Percentiles rank a stretch among this genome's conserved stretches.
These are phyloP conservation scores for Aleiodes testaceus DNA, from an alignment of 2,888 invertebrate species.

Conservation along the genomic window DNA sequence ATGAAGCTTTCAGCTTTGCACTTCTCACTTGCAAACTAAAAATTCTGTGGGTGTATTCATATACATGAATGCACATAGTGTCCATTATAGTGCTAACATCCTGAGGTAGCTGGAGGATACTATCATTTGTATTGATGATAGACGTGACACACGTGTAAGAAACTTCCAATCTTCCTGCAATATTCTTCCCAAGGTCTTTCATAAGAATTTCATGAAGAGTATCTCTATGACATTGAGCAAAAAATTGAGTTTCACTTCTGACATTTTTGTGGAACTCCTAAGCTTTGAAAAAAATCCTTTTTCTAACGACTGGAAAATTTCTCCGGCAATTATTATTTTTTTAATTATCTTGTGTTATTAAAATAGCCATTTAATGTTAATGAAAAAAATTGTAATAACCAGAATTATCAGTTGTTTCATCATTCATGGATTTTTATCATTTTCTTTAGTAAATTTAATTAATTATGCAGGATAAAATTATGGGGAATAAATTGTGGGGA, in stretches of 20 bases:
- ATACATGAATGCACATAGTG: neutral
- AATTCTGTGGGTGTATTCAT: neutral
- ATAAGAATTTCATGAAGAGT: conserved; percentile 14
- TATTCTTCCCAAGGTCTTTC: conserved; percentile 4
- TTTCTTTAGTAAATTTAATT: no score
- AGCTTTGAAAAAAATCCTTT: neutral
- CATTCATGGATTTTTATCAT: no score
- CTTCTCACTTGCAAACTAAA: neutral
- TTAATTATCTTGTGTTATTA: no score
- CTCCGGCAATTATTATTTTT: no score
- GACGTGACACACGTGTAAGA: no score
- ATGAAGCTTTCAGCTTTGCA: conserved; percentile 19
- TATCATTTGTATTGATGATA: conserved; percentile 17
- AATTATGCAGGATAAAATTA: no score
- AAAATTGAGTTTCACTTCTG: neutral
- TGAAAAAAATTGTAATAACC: no score
- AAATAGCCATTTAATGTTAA: no score
- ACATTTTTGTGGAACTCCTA: conserved; percentile 25
- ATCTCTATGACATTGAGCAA: neutral
- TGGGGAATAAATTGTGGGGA: no score
- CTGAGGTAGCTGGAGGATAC: neutral
- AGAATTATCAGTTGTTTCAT: no score
- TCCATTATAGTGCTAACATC: conserved; percentile 1
- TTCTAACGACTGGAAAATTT: no score
- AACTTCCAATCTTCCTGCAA: neutral